Evolutionary conservation across 1,140 invertebrate species (phyloP), one percentile per base, ranked within the genome.

Genomic region (Drosophila murphyi): DNA sequence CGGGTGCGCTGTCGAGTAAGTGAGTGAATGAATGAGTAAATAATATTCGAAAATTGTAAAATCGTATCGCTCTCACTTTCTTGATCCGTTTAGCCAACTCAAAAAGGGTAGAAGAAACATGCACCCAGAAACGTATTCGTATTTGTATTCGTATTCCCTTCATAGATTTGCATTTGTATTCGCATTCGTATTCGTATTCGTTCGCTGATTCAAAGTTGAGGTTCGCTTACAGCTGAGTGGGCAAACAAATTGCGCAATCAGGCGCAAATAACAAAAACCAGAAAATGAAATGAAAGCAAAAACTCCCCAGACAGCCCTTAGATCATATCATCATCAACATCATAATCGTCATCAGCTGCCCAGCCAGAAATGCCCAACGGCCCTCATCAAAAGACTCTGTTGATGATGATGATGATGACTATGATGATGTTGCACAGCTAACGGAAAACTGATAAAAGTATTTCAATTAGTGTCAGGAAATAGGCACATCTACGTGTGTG

Each of bases 381-480:
- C 34, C 3, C 20, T 20, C 3, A 32, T 20, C 50, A 74, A 55
- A 43, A 59, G 34, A 34, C 34, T 29, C 8, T 59, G 12, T 48
- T 52, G n/a, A n/a, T 7, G 20, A 20, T 20, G 20, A 20, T 20
- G 20, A 20, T 1, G 20, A 20, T 20, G 20, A 20, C 20, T 20
- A 20, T 52, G 10, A 4, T 20, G 64, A 7, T 63, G 67, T 52
- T 60, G 65, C n/a, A 28, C 54, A 52, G 50, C 50, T 55, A 60
- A 68, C 43, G 65, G 31, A 29, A 75, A 76, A 88, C 76, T 88
- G 85, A 87, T 88, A 89, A 87, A 87, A 87, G 83, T 87, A 87
- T 87, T 88, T 87, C 83, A 87, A 87, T 87, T 87, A 87, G 83
- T 87, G 72, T 70, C 87, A 78, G 79, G 63, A 81, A 86, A 81